A percentile compares a stretch with the other conserved stretches of the same genome.
These are phyloP conservation scores for Passer domesticus DNA, from an alignment of 2,113 vertebrate genomes.

Conservation along the genomic window DNA sequence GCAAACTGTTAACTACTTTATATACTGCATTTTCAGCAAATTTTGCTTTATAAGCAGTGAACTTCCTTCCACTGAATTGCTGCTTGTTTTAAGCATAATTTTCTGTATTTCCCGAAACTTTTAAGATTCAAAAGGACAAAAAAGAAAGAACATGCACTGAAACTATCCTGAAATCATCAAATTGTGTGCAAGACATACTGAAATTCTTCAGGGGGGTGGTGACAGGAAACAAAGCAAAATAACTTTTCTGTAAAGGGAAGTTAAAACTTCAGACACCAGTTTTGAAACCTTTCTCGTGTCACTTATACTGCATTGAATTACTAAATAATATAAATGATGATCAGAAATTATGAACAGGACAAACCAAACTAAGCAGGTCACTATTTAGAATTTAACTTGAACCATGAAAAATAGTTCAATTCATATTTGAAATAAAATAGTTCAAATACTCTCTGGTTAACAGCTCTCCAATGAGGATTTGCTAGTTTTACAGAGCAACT, in stretches of 20 bases:
- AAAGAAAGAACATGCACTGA: neutral
- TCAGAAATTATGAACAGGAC: neutral
- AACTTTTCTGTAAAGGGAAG: neutral
- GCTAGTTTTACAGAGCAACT: neutral
- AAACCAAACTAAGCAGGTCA: neutral
- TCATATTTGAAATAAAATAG: neutral
- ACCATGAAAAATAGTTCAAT: neutral
- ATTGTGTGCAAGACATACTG: neutral
- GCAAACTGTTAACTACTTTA: neutral
- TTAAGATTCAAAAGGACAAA: neutral
- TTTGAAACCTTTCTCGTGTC: neutral
- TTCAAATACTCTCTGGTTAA: neutral
- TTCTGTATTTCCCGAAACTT: neutral
- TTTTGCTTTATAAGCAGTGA: neutral
- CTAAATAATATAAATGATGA: neutral
- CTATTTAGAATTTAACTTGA: neutral
- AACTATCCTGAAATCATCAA: neutral
- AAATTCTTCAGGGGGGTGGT: neutral
- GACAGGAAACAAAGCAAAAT: neutral
- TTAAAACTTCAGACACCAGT: neutral
- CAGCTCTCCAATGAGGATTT: neutral
- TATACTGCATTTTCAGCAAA: neutral
- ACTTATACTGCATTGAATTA: neutral
- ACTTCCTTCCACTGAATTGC: neutral
- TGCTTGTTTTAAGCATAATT: accelerated